Conservation (phyloP, 2,888 invertebrate genomes). For the Drosophila eohydei region DNA sequence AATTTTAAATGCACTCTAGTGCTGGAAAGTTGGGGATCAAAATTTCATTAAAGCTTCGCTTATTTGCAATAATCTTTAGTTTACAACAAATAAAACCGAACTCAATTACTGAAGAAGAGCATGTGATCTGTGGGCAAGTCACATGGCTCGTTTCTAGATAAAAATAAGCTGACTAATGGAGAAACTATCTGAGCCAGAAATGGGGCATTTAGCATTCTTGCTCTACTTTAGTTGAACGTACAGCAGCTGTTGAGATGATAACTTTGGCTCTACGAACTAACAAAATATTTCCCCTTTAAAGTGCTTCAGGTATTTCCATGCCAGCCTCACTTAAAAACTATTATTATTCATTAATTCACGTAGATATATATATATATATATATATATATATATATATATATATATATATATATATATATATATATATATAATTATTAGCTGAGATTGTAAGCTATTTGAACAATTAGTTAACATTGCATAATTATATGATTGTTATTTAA, state of each 20-base stretch:
- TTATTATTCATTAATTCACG: not conserved
- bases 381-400: not conserved
- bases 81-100: not conserved
- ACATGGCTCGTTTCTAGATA: not conserved
- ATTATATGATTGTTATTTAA: not conserved
- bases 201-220: not conserved
- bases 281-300: not conserved
- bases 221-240: not conserved
- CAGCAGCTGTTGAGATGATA: not conserved
- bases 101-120: not conserved
- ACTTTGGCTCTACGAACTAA: not conserved
- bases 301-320: not conserved
- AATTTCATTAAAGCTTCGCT: not conserved
- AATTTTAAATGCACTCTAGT: not conserved
- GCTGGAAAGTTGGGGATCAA: not conserved
- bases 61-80: not conserved
- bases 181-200: not conserved
- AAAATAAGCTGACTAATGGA: not conserved
- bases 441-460: not conserved
- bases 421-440: not conserved
- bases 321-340: not conserved
- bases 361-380: not conserved
- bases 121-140: not conserved
- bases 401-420: not conserved
- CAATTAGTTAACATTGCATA: constrained; percentile 11